Conservation (phyloP, 2,113 vertebrate genomes). For the Lophotis ruficrista region DNA sequence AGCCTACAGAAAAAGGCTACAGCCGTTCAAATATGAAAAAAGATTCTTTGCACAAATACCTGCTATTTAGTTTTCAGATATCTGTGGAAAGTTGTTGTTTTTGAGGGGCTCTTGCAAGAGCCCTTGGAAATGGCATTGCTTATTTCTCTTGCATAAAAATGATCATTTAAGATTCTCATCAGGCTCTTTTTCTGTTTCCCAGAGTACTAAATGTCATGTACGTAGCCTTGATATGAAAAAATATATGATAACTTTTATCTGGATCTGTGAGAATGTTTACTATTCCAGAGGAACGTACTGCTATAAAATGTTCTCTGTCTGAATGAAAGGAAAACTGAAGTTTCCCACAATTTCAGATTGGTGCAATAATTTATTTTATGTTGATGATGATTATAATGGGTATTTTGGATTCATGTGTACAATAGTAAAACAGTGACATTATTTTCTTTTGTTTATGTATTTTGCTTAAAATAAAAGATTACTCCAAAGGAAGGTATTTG, state of each 20-base stretch:
- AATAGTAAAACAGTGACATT: background rate
- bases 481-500: slow-evolving; percentile 25
- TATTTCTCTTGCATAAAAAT: background rate
- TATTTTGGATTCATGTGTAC: background rate
- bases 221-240: background rate
- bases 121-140: background rate
- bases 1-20: background rate
- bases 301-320: background rate
- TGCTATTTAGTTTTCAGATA: background rate
- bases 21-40: background rate
- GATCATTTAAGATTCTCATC: background rate
- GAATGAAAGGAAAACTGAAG: background rate
- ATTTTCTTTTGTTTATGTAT: slow-evolving; percentile 40
- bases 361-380: background rate
- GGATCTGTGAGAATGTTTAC: background rate
- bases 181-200: background rate
- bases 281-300: background rate
- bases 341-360: background rate
- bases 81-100: background rate
- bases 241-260: background rate
- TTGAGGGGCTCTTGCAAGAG: background rate
- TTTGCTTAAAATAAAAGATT: slow-evolving; percentile 48
- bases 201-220: background rate
- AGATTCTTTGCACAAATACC: background rate
- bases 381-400: background rate